Evolutionary conservation across 1,140 invertebrate genomes (phyloP).

Genomic region (Temnothorax curvispinosus): DNA sequence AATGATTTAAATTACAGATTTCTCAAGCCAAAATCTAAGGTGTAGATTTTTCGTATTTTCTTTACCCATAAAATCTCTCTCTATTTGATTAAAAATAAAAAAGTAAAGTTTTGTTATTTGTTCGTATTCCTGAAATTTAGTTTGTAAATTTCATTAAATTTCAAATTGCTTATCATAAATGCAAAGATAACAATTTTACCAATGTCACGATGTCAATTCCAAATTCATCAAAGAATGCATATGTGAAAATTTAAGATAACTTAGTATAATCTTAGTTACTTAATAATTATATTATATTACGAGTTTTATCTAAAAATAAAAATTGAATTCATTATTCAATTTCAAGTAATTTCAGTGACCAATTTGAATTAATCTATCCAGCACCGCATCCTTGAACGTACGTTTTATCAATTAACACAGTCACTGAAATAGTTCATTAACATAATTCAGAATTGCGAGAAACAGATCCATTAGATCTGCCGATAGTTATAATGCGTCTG

Average conservation of each 20-base stretch:
- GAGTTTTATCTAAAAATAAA: neutral
- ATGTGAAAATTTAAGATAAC: neutral
- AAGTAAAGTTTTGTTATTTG: neutral
- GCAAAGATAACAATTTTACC: neutral
- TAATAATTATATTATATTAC: neutral
- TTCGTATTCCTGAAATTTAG: too few relatives aligned
- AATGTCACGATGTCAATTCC: neutral
- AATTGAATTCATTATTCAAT: neutral
- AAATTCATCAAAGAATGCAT: neutral
- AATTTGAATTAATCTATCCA: neutral
- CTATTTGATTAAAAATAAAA: neutral
- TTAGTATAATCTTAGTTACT: neutral
- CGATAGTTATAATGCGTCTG: too few relatives aligned
- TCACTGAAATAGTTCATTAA: neutral
- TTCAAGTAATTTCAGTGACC: neutral
- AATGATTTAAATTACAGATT: neutral
- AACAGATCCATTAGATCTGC: neutral
- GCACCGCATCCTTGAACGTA: neutral
- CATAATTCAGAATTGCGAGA: neutral
- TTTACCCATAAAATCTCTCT: neutral
- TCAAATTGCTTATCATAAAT: neutral
- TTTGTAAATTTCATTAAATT: neutral
- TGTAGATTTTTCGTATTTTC: neutral
- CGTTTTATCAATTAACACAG: neutral
- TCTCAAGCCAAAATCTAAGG: neutral